Evolutionary conservation across 92 coral and sea anemone genomes (phyloP), one percentile per base, ranked within the genome.

Genomic region (Porites divaricata): DNA sequence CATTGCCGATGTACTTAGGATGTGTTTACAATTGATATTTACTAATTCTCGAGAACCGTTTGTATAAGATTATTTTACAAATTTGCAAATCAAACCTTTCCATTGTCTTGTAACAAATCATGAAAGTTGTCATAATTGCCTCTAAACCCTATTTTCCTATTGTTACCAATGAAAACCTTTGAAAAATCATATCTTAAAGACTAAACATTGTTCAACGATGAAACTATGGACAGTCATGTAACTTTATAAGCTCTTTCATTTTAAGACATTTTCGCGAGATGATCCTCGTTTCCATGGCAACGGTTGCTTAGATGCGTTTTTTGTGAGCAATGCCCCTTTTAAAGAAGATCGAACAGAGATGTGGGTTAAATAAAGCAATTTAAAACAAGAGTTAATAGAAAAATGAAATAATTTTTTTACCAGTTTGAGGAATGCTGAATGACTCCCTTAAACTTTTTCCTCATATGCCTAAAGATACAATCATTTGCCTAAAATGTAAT

Each of bases 261-360:
- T 35, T 35, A 35, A 3, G 4, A 35, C 6, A 35, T 67, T 67
- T 67, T 67, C 48, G 71, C 50, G 9, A 67, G 23, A 20, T 67
- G 71, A 67, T 67, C 71, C 71, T 67, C 23, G 71, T 67, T 67
- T 67, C 35, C 71, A 67, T 67, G 48, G 50, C 28, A 67, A 21
- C 71, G 48, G 48, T 67, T 67, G 71, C 71, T 23, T 24, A 67
- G 71, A 67, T 67, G 41, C 50, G 9, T 20, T 67, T 67, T 67
- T 67, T 63, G 68, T 25, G 23, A 67, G 71, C 50, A 67, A 13
- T 67, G 71, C 71, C 26, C n/a, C n/a, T n/a, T n/a, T n/a, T n/a
- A n/a, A n/a, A n/a, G n/a, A n/a, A n/a, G n/a, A n/a, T n/a, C n/a
- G n/a, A n/a, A n/a, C n/a, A n/a, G n/a, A n/a, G n/a, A n/a, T n/a